Base-by-base conservation (phyloP, 2,797 vertebrate genomes). In the Argya squamiceps region DNA sequence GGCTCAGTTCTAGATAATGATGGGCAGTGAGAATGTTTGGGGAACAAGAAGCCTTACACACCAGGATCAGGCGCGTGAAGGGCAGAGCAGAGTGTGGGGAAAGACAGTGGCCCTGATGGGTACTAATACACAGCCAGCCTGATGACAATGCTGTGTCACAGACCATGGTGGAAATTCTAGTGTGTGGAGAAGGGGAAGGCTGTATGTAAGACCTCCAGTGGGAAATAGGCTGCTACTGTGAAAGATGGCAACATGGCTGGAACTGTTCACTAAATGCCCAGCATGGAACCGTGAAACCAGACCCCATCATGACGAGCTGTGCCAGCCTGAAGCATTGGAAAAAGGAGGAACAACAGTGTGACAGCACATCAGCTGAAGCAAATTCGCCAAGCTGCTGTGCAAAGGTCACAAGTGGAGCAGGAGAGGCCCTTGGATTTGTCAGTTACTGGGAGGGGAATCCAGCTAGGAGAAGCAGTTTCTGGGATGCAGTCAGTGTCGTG, bases 171-270 rank as follows among this genome's bases (percentile, higher is more conserved):
- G 58, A 60, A 39, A 32, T 73, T 15, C 8, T 63, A 13, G 24
- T 55, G 44, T 70, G 41, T 29, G 58, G 44, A 67, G 60, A 60
- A 76, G 22, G 55, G 44, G 34, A 50, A 26, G 22, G 11, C 32
- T 49, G 18, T 18, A 24, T 60, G 36, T 65, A 21, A 26, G 69
- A 41, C 58, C n/a, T 46, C 21, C n/a, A 80, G 74, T 34, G n/a
- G 36, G 56, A 81, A 80, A 60, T 50, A 15, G 2, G 3, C 56
- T 0, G 0, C 89, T 84, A 0, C 69, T 30, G 10, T 46, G 52
- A 44, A n/a, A 37, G 29, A 8, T 46, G n/a, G 21, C 27, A 7
- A 15, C 47, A 3, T 52, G 74, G n/a, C 68, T 91, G 70, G 63
- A 79, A 8, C 22, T 52, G 58, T 55, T 75, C 5, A 11, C 23